Base-by-base conservation (phyloP, 1,140 invertebrate species). In the Pseudomyrmex cubaensis region DNA sequence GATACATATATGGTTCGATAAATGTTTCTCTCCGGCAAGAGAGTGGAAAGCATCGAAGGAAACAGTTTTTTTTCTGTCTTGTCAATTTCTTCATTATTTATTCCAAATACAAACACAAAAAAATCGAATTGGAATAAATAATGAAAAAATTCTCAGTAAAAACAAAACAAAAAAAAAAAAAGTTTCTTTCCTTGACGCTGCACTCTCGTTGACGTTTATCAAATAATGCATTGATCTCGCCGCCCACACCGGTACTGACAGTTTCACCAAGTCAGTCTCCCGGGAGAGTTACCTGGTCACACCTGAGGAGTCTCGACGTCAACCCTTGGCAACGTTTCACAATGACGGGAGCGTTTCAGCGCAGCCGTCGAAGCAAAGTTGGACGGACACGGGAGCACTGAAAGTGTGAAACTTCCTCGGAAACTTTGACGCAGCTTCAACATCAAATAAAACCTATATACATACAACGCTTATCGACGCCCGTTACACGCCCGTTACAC, bases 211-310 rank as follows among this genome's bases (percentile, higher is more conserved):
- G 67, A 85, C 83, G n/a, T 78, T 74, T 75, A 22, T 50, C 50
- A 85, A 87, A 88, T 85, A 86, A 85, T 74, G 22, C 69, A 82
- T 80, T 59, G 87, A 88, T 85, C 69, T 59, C 56, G 15, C 50
- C 22, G 8, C 10, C n/a, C 52, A 35, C 20, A 48, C 64, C 64
- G 76, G 20, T 59, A 57, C 63, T 48, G 75, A 88, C 76, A 85
- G 70, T 61, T 75, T 3, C n/a, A 20, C 63, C 48, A 74, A 83
- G 73, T 84, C 80, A 50, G 52, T 72, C 87, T 13, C 75, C 50
- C 35, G 35, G 4, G 75, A 52, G 87, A 76, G 25, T 80, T 85
- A 85, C 64, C 86, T 85, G 83, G 83, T 59, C 44, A 59, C 75
- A 85, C 83, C 83, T 86, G 85, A 77, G 73, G 22, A 73, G 59